Evolutionary conservation across 2,797 vertebrate species (phyloP), one percentile per base, ranked within the genome.

Genomic region (Zalophus californianus): DNA sequence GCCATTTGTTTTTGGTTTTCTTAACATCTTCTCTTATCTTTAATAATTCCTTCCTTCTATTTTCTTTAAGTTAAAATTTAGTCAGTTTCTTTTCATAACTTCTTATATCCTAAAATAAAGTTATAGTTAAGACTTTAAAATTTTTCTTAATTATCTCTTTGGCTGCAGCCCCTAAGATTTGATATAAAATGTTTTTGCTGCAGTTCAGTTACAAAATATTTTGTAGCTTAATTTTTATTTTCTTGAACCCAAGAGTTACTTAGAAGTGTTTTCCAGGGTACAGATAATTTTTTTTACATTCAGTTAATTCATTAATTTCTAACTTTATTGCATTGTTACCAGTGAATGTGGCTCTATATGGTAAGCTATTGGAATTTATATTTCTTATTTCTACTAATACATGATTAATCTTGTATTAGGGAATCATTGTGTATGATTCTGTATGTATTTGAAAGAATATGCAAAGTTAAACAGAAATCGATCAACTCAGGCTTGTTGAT

Each of bases 211-310:
- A 83, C 13, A 79, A 38, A 58, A 87, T 93, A 70, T 87, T 80
- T 87, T 80, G 32, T 23, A 48, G 35, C 48, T 66, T 44, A 58
- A 91, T 60, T 92, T 87, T 93, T 93, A 35, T 79, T 87, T 93
- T 60, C 84, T 93, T 79, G 62, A 93, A 58, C 18, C 73, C 18
- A 87, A 58, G 35, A 48, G 23, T 87, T 87, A 80, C 48, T n/a
- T n/a, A 70, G 38, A 70, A 50, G 13, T 58, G 27, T 72, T 86
- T 70, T 80, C 38, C 25, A 52, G 8, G 54, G 52, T 80, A 72
- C 7, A 90, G 12, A 41, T 50, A 70, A 41, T 50, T 52, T 62
- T 58, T 58, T 91, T 75, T 32, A 70, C 35, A 80, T 68, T 5
- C 8, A 56, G 21, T 48, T 82, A 58, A 48, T 91, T 66, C 35